A percentile compares a stretch with the other conserved stretches of the same genome.
Evolutionary conservation across 2,888 invertebrate genomes (phyloP).

Genomic region (Drosophila fungiperda): DNA sequence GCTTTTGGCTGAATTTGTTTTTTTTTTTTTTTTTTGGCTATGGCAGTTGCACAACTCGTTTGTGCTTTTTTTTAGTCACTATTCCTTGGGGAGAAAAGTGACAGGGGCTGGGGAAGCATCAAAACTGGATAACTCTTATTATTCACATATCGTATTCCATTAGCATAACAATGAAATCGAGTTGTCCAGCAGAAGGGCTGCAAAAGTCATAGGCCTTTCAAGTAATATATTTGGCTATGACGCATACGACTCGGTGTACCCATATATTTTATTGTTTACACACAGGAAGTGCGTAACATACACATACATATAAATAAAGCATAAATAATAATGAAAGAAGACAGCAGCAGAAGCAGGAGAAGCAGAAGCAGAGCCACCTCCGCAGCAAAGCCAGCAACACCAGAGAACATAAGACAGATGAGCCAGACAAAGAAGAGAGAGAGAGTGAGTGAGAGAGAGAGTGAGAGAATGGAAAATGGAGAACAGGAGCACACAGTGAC

Average conservation of each 20-base stretch:
- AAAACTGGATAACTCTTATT: slow-evolving; percentile 50
- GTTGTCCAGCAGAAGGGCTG: slow-evolving; percentile 49
- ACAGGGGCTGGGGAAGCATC: not conserved
- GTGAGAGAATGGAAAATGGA: not conserved
- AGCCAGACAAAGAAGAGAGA: not conserved
- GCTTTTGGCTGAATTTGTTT: slow-evolving; percentile 20
- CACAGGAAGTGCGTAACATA: slow-evolving; percentile 71
- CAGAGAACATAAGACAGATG: not conserved
- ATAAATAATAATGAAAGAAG: slow-evolving; percentile 80
- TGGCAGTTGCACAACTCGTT: slow-evolving; percentile 61
- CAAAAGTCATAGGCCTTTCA: slow-evolving; percentile 56
- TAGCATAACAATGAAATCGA: slow-evolving; percentile 76
- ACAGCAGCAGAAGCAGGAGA: slow-evolving; percentile 24
- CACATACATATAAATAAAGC: slow-evolving; percentile 73
- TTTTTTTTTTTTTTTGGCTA: slow-evolving; percentile 8
- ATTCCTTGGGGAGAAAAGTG: not conserved
- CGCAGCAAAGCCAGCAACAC: slow-evolving; percentile 25
- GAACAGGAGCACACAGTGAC: slow-evolving; percentile 37
- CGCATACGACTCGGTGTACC: slow-evolving; percentile 68
- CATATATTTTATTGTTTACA: slow-evolving; percentile 69
- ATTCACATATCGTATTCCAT: slow-evolving; percentile 80
- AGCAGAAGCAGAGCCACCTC: slow-evolving; percentile 6
- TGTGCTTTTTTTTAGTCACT: slow-evolving; percentile 41
- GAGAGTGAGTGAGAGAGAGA: too few relatives aligned
- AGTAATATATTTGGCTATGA: slow-evolving; percentile 57